Conservation (phyloP, 1,140 invertebrate genomes). For the Colletes gigas region DNA sequence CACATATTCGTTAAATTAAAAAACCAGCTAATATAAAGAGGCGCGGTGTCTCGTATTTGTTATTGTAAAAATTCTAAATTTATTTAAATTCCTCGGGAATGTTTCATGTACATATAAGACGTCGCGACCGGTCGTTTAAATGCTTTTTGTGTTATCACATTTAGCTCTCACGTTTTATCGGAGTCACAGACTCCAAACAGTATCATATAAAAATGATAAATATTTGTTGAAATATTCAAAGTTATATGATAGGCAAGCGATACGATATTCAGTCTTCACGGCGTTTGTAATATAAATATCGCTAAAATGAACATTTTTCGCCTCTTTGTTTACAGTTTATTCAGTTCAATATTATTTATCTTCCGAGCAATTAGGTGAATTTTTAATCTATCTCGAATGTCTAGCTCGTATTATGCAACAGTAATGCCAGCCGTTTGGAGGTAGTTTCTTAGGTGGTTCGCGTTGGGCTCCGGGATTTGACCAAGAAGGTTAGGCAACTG, state of each 20-base stretch:
- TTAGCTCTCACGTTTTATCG: not conserved
- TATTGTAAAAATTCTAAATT: conserved; percentile 22
- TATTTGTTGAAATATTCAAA: conserved; percentile 20
- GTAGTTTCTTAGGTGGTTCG: conserved; percentile 75
- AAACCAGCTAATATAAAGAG: not conserved
- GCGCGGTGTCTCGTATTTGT: not conserved
- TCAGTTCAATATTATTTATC: conserved; percentile 74
- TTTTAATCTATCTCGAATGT: conserved; percentile 71
- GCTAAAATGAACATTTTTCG: conserved; percentile 27
- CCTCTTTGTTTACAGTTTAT: conserved; percentile 65
- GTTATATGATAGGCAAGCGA: conserved; percentile 3
- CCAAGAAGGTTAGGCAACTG: conserved; percentile 84
- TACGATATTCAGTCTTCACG: conserved; percentile 13
- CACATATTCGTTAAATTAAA: conserved; percentile 28
- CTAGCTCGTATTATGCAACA: conserved; percentile 73
- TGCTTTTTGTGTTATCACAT: not conserved
- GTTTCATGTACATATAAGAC: conserved; percentile 19
- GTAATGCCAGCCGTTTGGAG: conserved; percentile 77
- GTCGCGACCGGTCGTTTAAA: not conserved
- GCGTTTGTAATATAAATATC: conserved; percentile 23
- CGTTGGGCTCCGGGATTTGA: conserved; percentile 78
- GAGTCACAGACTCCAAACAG: not conserved
- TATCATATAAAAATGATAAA: conserved; percentile 19
- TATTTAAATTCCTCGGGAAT: conserved; percentile 22
- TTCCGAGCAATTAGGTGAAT: conserved; percentile 71